Evolutionary conservation across 2,113 vertebrate genomes (phyloP).

Genomic region (Leptocoma aspasia): DNA sequence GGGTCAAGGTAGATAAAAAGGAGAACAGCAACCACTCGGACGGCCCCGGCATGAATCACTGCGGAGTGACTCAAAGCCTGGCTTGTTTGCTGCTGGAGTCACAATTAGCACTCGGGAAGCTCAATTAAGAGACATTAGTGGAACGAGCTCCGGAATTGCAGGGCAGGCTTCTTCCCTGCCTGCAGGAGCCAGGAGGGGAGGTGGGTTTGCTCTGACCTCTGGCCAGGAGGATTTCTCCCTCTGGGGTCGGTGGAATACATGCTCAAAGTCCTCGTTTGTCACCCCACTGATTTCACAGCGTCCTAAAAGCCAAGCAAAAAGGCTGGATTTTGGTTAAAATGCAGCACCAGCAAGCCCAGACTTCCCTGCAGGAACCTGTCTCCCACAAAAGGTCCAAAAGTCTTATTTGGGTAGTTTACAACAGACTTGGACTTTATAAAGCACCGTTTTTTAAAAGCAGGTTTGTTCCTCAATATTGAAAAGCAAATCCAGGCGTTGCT

Average conservation of each 20-base stretch:
- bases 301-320: neutral
- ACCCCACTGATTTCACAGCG: rapidly evolving
- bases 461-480: neutral
- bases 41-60: neutral
- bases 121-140: neutral
- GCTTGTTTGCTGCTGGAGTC: neutral
- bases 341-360: neutral
- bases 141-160: neutral
- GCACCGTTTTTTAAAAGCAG: rapidly evolving
- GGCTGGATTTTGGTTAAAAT: neutral
- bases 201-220: neutral
- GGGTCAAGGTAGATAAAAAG: neutral
- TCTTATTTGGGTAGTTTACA: neutral
- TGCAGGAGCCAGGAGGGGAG: rapidly evolving
- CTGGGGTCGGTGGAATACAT: rapidly evolving
- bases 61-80: neutral
- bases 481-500: neutral
- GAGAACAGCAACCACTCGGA: neutral
- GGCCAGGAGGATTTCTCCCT: neutral
- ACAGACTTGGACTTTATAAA: neutral
- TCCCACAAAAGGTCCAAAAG: neutral
- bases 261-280: rapidly evolving
- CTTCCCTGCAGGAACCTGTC: neutral
- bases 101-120: neutral
- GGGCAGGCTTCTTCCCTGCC: neutral